phyloP scores from a whole-genome alignment of 1,140 invertebrate genomes.

The Littorina saxatilis region DNA sequence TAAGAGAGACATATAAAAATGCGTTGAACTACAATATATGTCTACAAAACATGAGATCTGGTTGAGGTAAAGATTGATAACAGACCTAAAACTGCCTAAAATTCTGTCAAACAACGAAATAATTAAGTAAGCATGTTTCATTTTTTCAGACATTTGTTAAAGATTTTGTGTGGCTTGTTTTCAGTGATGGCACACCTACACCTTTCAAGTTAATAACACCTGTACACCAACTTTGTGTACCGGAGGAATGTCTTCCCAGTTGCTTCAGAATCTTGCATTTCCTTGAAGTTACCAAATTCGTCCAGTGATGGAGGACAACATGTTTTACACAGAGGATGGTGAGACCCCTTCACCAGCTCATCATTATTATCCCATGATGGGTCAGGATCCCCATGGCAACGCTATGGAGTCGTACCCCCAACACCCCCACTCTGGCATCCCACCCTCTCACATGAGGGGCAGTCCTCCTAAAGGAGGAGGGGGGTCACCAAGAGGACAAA shows the following conservation, averaged over 20 bases:
- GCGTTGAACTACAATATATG: no score
- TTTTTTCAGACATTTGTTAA: no score
- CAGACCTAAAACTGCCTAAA: no score
- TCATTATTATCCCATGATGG: not conserved
- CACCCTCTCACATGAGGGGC: not conserved
- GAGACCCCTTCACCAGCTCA: not conserved
- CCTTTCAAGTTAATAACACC: not conserved
- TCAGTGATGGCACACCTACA: no score
- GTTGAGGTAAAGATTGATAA: no score
- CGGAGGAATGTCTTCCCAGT: no score
- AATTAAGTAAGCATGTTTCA: no score
- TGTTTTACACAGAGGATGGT: conserved; percentile 14
- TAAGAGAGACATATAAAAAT: no score
- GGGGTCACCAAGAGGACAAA: not conserved
- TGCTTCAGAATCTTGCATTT: not conserved
- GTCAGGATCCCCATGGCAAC: not conserved
- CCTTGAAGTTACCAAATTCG: not conserved
- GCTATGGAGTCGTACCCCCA: not conserved
- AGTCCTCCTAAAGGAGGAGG: not conserved
- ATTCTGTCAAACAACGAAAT: no score
- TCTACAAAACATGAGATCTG: no score
- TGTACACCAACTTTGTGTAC: not conserved
- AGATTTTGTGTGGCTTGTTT: no score
- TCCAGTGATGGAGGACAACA: not conserved
- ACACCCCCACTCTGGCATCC: not conserved